Conservation (phyloP, 92 coral and sea anemone genomes). For the Paragorgia papillata region DNA sequence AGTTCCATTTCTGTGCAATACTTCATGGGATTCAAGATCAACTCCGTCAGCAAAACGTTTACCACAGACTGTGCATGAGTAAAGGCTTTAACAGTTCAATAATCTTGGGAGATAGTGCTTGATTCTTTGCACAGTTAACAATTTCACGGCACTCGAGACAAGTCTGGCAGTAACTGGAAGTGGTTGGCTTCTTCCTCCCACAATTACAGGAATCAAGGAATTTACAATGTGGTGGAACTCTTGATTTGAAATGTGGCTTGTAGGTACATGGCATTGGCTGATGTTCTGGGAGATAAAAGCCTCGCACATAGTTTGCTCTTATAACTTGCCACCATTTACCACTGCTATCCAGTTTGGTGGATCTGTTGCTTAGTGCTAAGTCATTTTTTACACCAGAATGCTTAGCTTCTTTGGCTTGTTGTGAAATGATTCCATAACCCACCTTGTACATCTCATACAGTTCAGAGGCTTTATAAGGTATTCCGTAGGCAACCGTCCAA, state of each 20-base stretch:
- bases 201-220: constrained; percentile 42
- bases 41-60: constrained; percentile 45
- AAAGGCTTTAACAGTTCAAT: constrained; percentile 44
- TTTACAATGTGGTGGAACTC: constrained; percentile 53
- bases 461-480: constrained; percentile 50
- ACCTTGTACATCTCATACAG: constrained; percentile 48
- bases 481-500: constrained; percentile 59
- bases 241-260: constrained; percentile 53
- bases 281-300: constrained; percentile 48
- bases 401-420: constrained; percentile 53
- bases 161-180: constrained; percentile 13
- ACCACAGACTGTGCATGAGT: constrained; percentile 41
- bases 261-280: constrained; percentile 5
- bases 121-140: constrained; percentile 32
- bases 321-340: constrained; percentile 64
- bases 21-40: constrained; percentile 40
- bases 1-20: constrained; percentile 26
- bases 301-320: constrained; percentile 48
- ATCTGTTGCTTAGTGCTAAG: constrained; percentile 14
- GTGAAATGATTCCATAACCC: constrained; percentile 59
- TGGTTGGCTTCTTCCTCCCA: constrained; percentile 48
- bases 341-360: background rate
- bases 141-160: constrained; percentile 31
- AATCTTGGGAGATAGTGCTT: constrained; percentile 20
- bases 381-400: constrained; percentile 47